Evolutionary conservation across 2,888 invertebrate species (phyloP), one percentile per base, ranked within the genome.

Genomic region (Trichacis sp.): DNA sequence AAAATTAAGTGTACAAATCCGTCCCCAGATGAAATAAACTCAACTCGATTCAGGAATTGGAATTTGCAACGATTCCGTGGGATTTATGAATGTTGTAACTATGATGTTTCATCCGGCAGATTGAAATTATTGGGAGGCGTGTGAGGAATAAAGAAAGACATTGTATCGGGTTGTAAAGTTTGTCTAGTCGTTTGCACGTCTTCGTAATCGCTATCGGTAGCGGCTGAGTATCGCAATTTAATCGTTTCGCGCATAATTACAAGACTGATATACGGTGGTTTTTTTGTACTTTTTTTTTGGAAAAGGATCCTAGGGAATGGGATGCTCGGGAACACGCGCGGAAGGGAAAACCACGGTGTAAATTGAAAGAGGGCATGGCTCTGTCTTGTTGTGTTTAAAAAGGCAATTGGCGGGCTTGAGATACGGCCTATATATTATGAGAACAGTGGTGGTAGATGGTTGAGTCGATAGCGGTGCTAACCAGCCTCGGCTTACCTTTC

Each of bases 361-460:
- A 82, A 82, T 81, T 82, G 82, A 82, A 82, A 82, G 81, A 78
- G 79, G 78, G 78, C 76, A 81, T 75, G 73, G 76, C 77, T 73
- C 77, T 76, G 79, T 80, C 81, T 80, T 79, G 81, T 81, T 80
- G 77, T 78, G 81, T 81, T 81, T 80, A 82, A 82, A 82, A 82
- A 82, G 80, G 82, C 81, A 82, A 82, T 82, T 82, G 81, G 82
- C 81, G 79, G 77, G 75, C 78, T 74, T 81, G 79, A 81, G 80
- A 81, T 81, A 81, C 81, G 79, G 80, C 80, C 80, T 82, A 79
- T 80, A 78, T 81, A 81, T 81, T 80, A 81, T 73, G 72, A 60
- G 65, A 69, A 72, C 72, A 72, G 73, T 74, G 77, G 75, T 78
- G 80, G 74, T 75, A 80, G 82, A 82, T 82, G 80, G 79, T 78